A percentile compares a stretch with the other conserved stretches of the same genome.
Evolutionary conservation across 2,888 invertebrate genomes (phyloP).

Genomic region (Siphlonurus alternatus): DNA sequence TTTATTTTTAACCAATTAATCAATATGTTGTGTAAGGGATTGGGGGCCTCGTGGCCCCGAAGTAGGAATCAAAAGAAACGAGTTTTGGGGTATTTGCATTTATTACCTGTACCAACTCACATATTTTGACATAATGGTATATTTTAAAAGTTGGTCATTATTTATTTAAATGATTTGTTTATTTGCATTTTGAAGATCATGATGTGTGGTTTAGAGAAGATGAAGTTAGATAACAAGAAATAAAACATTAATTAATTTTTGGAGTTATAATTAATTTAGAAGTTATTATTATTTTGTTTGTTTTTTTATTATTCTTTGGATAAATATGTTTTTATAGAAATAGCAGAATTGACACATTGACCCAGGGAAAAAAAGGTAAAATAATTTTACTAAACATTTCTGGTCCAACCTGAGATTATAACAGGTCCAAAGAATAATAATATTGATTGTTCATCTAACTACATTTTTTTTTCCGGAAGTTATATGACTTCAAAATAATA

Average conservation of each 20-base stretch:
- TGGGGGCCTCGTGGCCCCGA: no score
- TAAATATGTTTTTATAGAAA: neutral
- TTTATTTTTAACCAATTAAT: no score
- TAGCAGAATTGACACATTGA: neutral
- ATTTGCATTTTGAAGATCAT: neutral
- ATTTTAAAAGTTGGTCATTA: neutral
- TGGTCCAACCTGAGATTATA: neutral
- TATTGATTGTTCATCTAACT: neutral
- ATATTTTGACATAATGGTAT: neutral
- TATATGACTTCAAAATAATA: no score
- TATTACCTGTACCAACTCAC: conserved; percentile 3
- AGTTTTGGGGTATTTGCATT: conserved; percentile 1
- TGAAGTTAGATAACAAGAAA: neutral
- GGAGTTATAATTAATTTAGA: neutral
- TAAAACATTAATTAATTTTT: neutral
- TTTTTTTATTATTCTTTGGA: neutral
- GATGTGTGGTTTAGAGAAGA: neutral
- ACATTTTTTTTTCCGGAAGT: neutral
- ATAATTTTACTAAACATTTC: neutral
- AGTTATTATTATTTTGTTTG: neutral
- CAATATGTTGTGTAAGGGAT: no score
- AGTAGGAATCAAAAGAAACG: neutral
- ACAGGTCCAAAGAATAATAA: neutral
- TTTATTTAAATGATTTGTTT: neutral
- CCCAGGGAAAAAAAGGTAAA: neutral